These are phyloP conservation scores for Entomobrya proxima DNA, from an alignment of 2,888 invertebrate genomes.

Conservation along the genomic window DNA sequence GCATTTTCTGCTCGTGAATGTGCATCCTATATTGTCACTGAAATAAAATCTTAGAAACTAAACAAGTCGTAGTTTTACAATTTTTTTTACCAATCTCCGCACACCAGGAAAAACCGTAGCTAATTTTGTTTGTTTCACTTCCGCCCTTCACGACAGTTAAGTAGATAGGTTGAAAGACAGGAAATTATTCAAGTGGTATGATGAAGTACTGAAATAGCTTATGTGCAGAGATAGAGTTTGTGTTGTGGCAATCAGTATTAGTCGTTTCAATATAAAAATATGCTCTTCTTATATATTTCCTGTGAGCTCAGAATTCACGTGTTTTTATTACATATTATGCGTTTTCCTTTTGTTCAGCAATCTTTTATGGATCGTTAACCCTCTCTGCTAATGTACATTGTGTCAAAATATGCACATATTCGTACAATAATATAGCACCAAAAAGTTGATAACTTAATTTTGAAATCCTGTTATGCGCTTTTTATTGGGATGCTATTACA, in stretches of 20 bases:
- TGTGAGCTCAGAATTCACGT: background rate
- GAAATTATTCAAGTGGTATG: constrained; percentile 63
- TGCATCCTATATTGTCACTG: background rate
- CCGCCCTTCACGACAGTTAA: constrained; percentile 63
- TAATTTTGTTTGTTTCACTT: constrained; percentile 69
- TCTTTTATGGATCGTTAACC: constrained; percentile 69
- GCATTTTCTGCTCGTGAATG: too few relatives aligned
- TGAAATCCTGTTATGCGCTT: constrained; percentile 22
- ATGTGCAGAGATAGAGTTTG: background rate
- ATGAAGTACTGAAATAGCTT: constrained; percentile 2
- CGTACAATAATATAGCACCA: background rate
- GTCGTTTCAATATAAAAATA: background rate
- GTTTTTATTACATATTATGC: background rate
- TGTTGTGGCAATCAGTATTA: constrained; percentile 15
- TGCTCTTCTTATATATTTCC: constrained; percentile 10
- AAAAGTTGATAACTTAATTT: constrained; percentile 65
- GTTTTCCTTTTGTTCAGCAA: constrained; percentile 20
- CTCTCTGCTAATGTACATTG: constrained; percentile 27
- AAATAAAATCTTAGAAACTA: constrained; percentile 26
- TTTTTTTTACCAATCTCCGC: background rate
- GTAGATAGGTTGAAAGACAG: constrained; percentile 55
- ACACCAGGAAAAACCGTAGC: constrained; percentile 60
- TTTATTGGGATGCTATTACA: background rate
- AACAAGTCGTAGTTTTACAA: background rate
- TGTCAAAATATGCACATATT: constrained; percentile 54